Percentiles rank a stretch among this genome's conserved stretches.
Evolutionary conservation across 2,888 invertebrate species (phyloP).

Genomic region (Temnothorax rugatulus): DNA sequence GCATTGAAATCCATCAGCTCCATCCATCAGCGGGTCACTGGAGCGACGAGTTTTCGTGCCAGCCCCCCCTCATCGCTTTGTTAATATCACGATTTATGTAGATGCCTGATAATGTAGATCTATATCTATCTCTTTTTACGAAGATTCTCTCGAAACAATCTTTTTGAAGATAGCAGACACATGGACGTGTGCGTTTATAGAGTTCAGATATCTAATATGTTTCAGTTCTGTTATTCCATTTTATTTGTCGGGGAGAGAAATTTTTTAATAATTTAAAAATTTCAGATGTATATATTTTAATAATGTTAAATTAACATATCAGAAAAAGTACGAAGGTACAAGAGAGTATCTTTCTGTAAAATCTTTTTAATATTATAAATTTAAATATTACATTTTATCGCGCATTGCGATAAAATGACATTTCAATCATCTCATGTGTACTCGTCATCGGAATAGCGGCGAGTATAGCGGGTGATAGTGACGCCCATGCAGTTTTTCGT

Average conservation of each 20-base stretch:
- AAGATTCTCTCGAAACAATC: not conserved
- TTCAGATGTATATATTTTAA: not conserved
- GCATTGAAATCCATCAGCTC: slow-evolving; percentile 49
- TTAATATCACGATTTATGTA: slow-evolving; percentile 36
- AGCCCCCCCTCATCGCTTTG: slow-evolving; percentile 26
- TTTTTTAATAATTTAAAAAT: not conserved
- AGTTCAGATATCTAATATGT: not conserved
- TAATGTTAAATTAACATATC: not conserved
- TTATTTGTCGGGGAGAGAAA: not conserved
- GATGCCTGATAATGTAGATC: not conserved
- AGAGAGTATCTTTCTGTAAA: not conserved
- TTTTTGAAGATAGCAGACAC: not conserved
- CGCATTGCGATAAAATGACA: too few relatives aligned
- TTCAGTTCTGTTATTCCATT: not conserved
- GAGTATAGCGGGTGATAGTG: not conserved
- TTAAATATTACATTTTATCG: slow-evolving; percentile 32
- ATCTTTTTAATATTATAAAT: slow-evolving; percentile 20
- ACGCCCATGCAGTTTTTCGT: slow-evolving; percentile 66
- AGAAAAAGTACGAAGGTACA: too few relatives aligned
- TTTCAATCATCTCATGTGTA: slow-evolving; percentile 13
- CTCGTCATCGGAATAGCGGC: not conserved
- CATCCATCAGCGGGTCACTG: slow-evolving; percentile 39
- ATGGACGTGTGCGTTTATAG: not conserved
- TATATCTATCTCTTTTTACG: not conserved
- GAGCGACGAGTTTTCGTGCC: slow-evolving; percentile 39